phyloP scores from a whole-genome alignment of 2,113 vertebrate species.

The Prionailurus viverrinus region DNA sequence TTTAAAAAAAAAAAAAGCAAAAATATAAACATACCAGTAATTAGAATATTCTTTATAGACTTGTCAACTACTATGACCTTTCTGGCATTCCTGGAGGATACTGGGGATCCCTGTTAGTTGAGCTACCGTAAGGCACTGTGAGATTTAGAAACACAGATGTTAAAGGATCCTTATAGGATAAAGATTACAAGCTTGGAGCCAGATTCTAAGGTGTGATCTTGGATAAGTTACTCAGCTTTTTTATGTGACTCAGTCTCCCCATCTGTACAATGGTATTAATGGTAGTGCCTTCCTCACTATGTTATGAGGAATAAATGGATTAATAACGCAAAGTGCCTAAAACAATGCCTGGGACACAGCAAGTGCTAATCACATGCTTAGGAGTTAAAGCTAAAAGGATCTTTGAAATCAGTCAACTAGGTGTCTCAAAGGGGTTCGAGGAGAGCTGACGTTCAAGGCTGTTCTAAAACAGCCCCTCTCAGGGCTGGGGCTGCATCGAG shows the following conservation, averaged over 20 bases:
- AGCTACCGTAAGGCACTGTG: background rate
- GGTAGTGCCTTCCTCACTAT: background rate
- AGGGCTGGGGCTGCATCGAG: no score
- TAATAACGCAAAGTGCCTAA: background rate
- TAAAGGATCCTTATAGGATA: background rate
- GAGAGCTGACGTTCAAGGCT: background rate
- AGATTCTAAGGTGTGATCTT: background rate
- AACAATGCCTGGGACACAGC: background rate
- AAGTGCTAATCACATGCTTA: background rate
- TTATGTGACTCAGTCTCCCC: slow-evolving; percentile 8
- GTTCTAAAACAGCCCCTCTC: background rate
- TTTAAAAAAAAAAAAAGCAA: background rate
- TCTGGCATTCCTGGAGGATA: background rate
- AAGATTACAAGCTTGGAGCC: background rate
- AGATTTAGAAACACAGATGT: background rate
- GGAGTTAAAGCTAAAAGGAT: slow-evolving; percentile 26
- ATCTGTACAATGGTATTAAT: background rate
- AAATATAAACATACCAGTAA: background rate
- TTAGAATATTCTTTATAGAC: slow-evolving; percentile 41
- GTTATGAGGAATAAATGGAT: background rate
- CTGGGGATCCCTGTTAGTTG: background rate
- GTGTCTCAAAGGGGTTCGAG: background rate
- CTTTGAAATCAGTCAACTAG: background rate
- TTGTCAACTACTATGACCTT: background rate
- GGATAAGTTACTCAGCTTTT: background rate